Evolutionary conservation across 1,140 invertebrate species (phyloP).

Genomic region (Drosophila repleta): DNA sequence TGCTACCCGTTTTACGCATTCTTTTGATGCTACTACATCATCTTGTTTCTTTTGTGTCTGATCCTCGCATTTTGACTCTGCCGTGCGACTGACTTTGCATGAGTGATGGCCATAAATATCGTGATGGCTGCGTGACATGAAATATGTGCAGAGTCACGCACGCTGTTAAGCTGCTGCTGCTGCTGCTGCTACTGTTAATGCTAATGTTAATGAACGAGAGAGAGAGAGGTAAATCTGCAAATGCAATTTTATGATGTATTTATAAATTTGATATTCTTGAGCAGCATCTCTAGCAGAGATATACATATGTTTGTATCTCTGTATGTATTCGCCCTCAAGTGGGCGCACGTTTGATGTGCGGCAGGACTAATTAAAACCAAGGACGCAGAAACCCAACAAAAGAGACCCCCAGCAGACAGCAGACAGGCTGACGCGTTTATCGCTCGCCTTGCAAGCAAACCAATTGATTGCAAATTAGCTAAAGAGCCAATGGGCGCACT

Average conservation of each 20-base stretch:
- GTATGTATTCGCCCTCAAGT: slow-evolving; percentile 22
- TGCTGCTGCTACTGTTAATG: too few species aligned
- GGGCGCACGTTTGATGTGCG: slow-evolving; percentile 48
- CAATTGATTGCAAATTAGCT: slow-evolving; percentile 74
- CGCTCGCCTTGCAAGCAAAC: slow-evolving; percentile 59
- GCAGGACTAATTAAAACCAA: slow-evolving; percentile 71
- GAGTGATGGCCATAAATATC: slow-evolving; percentile 44
- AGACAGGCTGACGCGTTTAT: slow-evolving; percentile 44
- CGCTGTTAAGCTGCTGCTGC: not conserved
- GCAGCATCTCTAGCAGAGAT: slow-evolving; percentile 7
- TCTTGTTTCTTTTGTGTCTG: slow-evolving; percentile 73
- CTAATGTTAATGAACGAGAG: not conserved
- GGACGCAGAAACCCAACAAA: slow-evolving; percentile 75
- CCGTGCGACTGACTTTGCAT: slow-evolving; percentile 26
- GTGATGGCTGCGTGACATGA: slow-evolving; percentile 47
- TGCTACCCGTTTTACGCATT: slow-evolving; percentile 79
- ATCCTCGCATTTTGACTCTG: slow-evolving; percentile 64
- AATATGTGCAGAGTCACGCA: slow-evolving; percentile 27
- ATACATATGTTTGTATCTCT: not conserved
- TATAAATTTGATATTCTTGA: not conserved
- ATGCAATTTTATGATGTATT: not conserved
- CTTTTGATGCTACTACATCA: slow-evolving; percentile 59
- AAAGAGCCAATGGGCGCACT: slow-evolving; percentile 70
- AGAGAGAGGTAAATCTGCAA: not conserved
- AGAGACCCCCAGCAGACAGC: slow-evolving; percentile 69